Percentiles rank a stretch among this genome's conserved stretches.
Conservation (phyloP, 2,113 vertebrate species). For the Hemichromis elongatus region DNA sequence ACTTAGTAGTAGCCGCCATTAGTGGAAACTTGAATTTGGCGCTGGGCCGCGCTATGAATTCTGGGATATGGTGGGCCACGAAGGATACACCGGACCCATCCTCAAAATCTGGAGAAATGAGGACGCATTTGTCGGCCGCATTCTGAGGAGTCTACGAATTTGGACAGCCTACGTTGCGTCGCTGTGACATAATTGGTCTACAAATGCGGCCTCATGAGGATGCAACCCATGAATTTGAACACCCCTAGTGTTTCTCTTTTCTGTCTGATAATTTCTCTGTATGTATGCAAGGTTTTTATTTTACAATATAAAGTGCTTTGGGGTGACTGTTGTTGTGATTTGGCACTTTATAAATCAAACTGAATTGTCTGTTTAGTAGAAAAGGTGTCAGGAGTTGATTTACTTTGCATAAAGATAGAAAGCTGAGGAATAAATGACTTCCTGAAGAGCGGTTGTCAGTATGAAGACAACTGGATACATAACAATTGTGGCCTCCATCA, state of each 20-base stretch:
- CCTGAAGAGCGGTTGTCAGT: background rate
- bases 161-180: too few species aligned
- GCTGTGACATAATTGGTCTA: too few species aligned
- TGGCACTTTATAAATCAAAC: background rate
- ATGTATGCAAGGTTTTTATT: background rate
- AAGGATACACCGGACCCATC: too few species aligned
- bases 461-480: background rate
- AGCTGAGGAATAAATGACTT: background rate
- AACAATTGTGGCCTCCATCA: background rate
- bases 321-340: background rate
- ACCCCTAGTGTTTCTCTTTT: background rate
- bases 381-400: background rate
- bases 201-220: too few species aligned
- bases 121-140: too few species aligned
- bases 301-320: background rate
- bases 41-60: too few species aligned
- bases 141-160: too few species aligned
- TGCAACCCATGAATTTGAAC: too few species aligned
- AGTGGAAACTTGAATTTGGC: too few species aligned
- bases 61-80: too few species aligned
- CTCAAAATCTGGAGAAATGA: too few species aligned
- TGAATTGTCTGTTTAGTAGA: background rate
- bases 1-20: too few species aligned
- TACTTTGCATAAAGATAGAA: background rate
- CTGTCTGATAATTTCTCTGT: background rate